These are phyloP conservation scores for Etheostoma spectabile DNA, from an alignment of 2,113 vertebrate species.

Conservation along the genomic window DNA sequence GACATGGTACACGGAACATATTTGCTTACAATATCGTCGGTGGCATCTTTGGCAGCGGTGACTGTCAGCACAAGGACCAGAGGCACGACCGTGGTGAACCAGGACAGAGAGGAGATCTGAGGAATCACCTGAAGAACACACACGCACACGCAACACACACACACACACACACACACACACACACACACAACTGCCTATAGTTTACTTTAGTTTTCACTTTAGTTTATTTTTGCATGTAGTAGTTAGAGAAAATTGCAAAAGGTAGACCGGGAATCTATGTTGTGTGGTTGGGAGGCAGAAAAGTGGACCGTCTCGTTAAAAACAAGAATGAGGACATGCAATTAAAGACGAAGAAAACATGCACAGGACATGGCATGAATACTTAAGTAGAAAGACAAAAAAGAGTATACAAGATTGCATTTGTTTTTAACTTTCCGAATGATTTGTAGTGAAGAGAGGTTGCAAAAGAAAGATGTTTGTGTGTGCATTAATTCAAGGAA, in stretches of 20 bases:
- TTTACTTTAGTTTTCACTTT: neutral
- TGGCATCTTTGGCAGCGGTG: slow-evolving; percentile 93
- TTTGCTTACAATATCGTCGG: slow-evolving; percentile 89
- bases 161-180: neutral
- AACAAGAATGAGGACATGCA: neutral
- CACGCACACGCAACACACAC: neutral
- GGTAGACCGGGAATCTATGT: neutral
- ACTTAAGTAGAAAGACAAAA: neutral
- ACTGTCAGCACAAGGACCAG: slow-evolving; percentile 89
- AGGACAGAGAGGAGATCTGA: slow-evolving; percentile 91
- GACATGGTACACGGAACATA: neutral
- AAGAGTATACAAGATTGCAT: too few relatives aligned
- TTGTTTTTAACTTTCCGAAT: neutral
- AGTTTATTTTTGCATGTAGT: too few relatives aligned
- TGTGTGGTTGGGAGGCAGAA: too few relatives aligned
- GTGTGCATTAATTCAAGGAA: neutral
- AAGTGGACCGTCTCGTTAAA: too few relatives aligned
- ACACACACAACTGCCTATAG: neutral
- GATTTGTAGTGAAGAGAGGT: neutral
- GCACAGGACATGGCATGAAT: neutral
- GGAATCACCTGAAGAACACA: slow-evolving; percentile 87
- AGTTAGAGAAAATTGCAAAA: neutral
- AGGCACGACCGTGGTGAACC: slow-evolving; percentile 93
- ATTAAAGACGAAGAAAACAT: neutral
- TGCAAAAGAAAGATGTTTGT: neutral